phyloP scores from a whole-genome alignment of 2,888 invertebrate genomes.

The Cactoblastis cactorum region DNA sequence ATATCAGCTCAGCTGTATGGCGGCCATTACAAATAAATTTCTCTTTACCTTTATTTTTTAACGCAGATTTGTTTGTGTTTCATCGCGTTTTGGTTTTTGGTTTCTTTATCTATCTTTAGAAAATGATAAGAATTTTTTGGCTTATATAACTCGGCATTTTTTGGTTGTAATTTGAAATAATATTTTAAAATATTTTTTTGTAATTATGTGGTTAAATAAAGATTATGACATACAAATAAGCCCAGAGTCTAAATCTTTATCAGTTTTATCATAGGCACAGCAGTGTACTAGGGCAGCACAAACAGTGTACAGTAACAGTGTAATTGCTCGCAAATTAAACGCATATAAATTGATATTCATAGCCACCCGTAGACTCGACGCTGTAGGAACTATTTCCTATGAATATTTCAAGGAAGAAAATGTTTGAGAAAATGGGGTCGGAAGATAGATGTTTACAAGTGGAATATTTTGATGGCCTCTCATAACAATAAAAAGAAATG shows the following conservation, averaged over 20 bases:
- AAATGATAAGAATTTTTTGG: background rate
- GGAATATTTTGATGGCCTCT: slow-evolving; percentile 16
- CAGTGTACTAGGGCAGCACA: slow-evolving; percentile 21
- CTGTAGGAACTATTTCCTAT: slow-evolving; percentile 15
- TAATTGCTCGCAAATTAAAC: slow-evolving; percentile 77
- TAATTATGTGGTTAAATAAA: too few species aligned
- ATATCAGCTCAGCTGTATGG: slow-evolving; percentile 52
- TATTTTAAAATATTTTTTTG: too few species aligned
- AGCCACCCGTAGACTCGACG: slow-evolving; percentile 36
- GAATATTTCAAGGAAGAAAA: slow-evolving; percentile 14
- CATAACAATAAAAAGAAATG: slow-evolving; percentile 32
- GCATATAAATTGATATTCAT: slow-evolving; percentile 73
- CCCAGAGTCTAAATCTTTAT: too few species aligned
- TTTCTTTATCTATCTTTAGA: slow-evolving; percentile 14
- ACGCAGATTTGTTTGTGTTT: slow-evolving; percentile 48
- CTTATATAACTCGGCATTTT: background rate
- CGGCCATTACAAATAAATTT: slow-evolving; percentile 70
- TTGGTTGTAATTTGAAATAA: too few species aligned
- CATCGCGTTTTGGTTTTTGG: slow-evolving; percentile 31
- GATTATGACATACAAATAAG: too few species aligned
- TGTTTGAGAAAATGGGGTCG: slow-evolving; percentile 4
- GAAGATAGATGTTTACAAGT: slow-evolving; percentile 8
- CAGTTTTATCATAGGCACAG: background rate
- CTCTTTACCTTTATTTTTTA: slow-evolving; percentile 56
- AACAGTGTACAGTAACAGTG: slow-evolving; percentile 39